Conservation (phyloP, 2,113 vertebrate genomes). For the Pollachius pollachius region DNA sequence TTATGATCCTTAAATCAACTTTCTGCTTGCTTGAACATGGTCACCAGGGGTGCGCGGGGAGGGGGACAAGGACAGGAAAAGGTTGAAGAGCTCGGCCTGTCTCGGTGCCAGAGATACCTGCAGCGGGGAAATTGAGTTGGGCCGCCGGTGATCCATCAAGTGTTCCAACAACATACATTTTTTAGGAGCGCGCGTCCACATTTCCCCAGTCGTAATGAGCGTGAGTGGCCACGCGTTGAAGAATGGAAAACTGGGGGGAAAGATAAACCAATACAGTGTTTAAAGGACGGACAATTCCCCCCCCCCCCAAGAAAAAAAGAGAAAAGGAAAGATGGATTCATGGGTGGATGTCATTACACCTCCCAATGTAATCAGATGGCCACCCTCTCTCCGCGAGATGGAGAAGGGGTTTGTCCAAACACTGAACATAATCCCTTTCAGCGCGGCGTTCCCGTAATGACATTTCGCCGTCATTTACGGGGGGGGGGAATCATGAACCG, state of each 20-base stretch:
- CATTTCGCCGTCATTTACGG: conserved; percentile 64
- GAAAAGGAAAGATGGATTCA: conserved; percentile 37
- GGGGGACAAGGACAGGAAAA: conserved; percentile 96
- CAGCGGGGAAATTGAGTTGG: conserved; percentile 95
- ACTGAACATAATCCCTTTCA: conserved; percentile 38
- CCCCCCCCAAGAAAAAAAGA: conserved; percentile 14
- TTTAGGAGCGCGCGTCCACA: conserved; percentile 87
- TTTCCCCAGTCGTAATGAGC: conserved; percentile 90
- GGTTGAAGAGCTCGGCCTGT: conserved; percentile 94
- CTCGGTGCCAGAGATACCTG: conserved; percentile 87
- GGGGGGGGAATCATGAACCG: conserved; percentile 53
- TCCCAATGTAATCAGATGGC: conserved; percentile 58
- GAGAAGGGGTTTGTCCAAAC: conserved; percentile 41
- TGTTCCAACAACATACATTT: conserved; percentile 99
- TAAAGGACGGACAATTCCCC: conserved; percentile 57
- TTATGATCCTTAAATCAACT: conserved; percentile 99
- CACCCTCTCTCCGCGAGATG: conserved; percentile 14
- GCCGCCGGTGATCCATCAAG: conserved; percentile 92
- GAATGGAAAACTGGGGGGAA: conserved; percentile 71
- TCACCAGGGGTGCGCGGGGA: conserved; percentile 90
- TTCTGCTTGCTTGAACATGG: conserved; percentile 98
- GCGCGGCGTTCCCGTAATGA: conserved; percentile 46
- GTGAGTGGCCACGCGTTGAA: conserved; percentile 76
- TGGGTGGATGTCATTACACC: conserved; percentile 55
- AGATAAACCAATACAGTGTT: conserved; percentile 74